Base-by-base conservation (phyloP, 2,113 vertebrate species). In the Ibidorhyncha struthersii region DNA sequence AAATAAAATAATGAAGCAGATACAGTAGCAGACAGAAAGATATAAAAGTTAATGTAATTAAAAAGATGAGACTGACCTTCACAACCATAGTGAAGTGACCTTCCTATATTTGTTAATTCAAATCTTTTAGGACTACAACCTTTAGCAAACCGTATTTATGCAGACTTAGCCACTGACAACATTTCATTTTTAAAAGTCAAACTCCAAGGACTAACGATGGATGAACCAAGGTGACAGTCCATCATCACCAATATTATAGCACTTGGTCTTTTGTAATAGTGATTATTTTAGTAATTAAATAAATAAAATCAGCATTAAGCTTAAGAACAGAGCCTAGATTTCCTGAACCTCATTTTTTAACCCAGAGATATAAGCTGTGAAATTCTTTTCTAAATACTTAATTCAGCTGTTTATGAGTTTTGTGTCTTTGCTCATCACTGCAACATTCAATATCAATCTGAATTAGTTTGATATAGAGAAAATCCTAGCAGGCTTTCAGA, bases 1-100 rank as follows among this genome's bases (percentile, higher is more conserved):
- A 96, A 94, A 89, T 49, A 85, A 91, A 89, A 92, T 63, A 74
- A 90, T 45, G 30, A 92, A 76, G 78, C 23, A 87, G n/a, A 93
- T 49, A 55, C 8, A 77, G 58, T 12, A 80, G 56, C 49, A 90
- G 79, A 90, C 5, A 86, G 25, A 85, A 86, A 86, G 62, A 77
- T 29, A 69, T 69, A 92, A 90, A 86, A 86, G 34, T 67, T 92
- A 96, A 95, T 88, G 45, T 32, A 58, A 93, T 90, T 92, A 73
- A 82, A 80, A 72, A 77, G 30, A 91, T 88, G 41, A 92, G 34
- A 89, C 14, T 84, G 61, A 93, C 71, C 66, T 96, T 88, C 49
- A n/a, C 11, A 82, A 59, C 3, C 58, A 82, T 2, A 74, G 26
- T 38, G 26, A 86, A 85, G 12, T 62, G 53, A 93, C 65, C 61